Evolutionary conservation across 2,888 invertebrate genomes (phyloP).

Genomic region (Leptopilina syphax): DNA sequence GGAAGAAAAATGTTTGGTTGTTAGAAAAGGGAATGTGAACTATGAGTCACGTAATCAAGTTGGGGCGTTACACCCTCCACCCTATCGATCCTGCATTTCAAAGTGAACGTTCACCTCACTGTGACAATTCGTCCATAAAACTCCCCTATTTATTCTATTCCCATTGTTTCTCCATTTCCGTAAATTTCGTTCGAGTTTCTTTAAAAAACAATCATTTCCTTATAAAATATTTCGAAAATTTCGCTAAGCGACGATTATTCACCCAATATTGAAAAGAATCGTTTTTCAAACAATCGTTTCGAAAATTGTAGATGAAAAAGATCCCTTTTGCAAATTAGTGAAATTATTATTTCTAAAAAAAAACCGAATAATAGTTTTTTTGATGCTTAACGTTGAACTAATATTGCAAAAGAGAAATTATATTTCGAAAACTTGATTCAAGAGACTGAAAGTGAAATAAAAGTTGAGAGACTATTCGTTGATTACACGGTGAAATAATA

Average conservation of each 20-base stretch:
- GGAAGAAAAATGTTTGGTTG: not conserved
- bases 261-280: too few relatives aligned
- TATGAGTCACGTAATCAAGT: constrained; percentile 57
- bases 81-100: constrained; percentile 54
- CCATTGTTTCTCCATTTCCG: not conserved
- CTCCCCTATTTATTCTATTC: not conserved
- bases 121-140: constrained; percentile 26
- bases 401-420: too few relatives aligned
- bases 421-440: too few relatives aligned
- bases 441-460: constrained; percentile 8
- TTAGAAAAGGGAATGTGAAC: constrained; percentile 46
- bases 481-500: not conserved
- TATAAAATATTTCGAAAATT: too few relatives aligned
- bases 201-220: not conserved
- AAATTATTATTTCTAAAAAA: too few relatives aligned
- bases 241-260: too few relatives aligned
- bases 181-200: too few relatives aligned
- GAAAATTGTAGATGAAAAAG: too few relatives aligned
- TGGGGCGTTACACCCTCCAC: constrained; percentile 55
- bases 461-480: not conserved
- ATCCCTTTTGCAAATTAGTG: too few relatives aligned
- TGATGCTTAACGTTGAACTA: too few relatives aligned
- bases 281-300: too few relatives aligned
- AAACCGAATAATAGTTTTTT: too few relatives aligned
- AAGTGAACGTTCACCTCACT: constrained; percentile 17